A percentile compares a stretch with the other conserved stretches of the same genome.
These are phyloP conservation scores for Caiman crocodilus DNA, from an alignment of 2,797 vertebrate genomes.

Conservation along the genomic window DNA sequence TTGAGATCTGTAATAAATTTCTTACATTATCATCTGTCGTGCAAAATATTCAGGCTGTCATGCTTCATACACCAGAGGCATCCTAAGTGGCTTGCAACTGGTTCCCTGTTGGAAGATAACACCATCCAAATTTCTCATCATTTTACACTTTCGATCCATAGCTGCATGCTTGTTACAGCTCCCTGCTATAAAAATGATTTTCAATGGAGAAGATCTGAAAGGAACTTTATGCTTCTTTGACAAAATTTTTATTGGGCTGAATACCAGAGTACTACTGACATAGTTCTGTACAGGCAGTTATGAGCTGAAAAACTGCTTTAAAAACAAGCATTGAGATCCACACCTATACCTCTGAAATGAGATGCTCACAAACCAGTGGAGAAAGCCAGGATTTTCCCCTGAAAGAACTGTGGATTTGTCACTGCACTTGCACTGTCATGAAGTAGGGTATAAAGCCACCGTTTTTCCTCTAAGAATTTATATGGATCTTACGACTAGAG, in stretches of 20 bases:
- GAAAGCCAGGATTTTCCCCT: constrained; percentile 3
- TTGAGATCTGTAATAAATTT: constrained; percentile 46
- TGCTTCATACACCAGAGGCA: constrained; percentile 22
- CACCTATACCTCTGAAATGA: constrained; percentile 43
- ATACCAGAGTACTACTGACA: constrained; percentile 44
- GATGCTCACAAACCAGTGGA: constrained; percentile 27
- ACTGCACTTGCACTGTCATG: background rate
- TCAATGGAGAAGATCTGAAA: constrained; percentile 58
- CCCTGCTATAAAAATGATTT: constrained; percentile 62
- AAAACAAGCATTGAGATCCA: constrained; percentile 50
- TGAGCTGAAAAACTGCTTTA: constrained; percentile 49
- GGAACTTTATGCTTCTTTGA: constrained; percentile 63
- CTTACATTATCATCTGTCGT: constrained; percentile 43
- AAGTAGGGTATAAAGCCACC: background rate
- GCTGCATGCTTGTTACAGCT: constrained; percentile 7
- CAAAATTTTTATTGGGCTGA: constrained; percentile 68
- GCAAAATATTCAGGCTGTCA: constrained; percentile 36
- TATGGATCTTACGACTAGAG: background rate
- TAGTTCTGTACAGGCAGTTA: constrained; percentile 47
- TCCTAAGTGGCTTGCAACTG: constrained; percentile 51
- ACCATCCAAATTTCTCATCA: constrained; percentile 60
- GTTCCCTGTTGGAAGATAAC: constrained; percentile 65
- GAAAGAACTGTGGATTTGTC: background rate
- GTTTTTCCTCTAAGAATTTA: constrained; percentile 8
- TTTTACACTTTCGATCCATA: constrained; percentile 58